These are phyloP conservation scores for Lasioglossum oenotherae DNA, from an alignment of 2,888 invertebrate genomes.

Conservation along the genomic window DNA sequence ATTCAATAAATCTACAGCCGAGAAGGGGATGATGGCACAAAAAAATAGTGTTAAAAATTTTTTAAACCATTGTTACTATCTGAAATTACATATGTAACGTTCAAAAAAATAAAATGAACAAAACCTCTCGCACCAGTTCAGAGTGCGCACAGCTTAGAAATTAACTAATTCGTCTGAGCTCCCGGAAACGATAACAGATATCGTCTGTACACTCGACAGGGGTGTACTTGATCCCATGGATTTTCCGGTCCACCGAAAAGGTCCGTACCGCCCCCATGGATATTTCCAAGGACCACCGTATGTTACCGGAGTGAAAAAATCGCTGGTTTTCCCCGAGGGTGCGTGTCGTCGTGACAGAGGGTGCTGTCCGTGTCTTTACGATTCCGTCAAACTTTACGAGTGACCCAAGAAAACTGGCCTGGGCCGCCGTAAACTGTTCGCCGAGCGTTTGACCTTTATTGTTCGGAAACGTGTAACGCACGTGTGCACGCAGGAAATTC, in stretches of 20 bases:
- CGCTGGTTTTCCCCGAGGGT: conserved; percentile 5
- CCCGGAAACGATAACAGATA: not conserved
- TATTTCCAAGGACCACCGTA: not conserved
- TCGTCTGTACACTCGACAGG: not conserved
- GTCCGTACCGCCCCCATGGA: not conserved
- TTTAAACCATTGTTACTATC: not conserved
- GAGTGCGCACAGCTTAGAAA: not conserved
- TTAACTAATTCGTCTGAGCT: not conserved
- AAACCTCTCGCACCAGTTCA: not conserved
- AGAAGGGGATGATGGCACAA: too few relatives aligned
- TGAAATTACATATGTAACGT: not conserved
- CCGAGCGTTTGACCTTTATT: conserved; percentile 61
- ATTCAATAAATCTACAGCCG: too few relatives aligned
- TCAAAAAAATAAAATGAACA: not conserved
- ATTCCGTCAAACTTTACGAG: conserved; percentile 52
- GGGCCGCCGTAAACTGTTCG: conserved; percentile 58
- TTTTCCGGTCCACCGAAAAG: conserved; percentile 6
- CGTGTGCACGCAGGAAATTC: conserved; percentile 65
- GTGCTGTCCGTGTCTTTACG: conserved; percentile 21
- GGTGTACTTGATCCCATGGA: not conserved
- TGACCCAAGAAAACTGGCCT: conserved; percentile 29
- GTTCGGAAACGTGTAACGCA: conserved; percentile 66
- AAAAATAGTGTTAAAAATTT: not conserved
- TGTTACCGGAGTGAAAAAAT: conserved; percentile 14
- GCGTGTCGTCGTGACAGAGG: not conserved